Evolutionary conservation across 2,888 invertebrate species (phyloP).

Genomic region (Tipula lateralis): DNA sequence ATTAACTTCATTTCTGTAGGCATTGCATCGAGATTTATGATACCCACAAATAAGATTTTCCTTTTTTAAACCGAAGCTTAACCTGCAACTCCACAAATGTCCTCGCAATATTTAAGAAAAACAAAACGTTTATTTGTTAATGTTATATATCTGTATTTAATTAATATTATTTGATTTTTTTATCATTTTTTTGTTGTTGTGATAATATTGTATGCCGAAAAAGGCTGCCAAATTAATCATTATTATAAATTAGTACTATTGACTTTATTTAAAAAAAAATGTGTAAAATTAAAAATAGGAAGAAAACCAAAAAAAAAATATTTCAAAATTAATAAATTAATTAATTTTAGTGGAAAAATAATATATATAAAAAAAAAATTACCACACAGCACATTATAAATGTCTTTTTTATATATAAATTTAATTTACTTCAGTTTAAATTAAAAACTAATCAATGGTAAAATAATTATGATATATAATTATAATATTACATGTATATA

Average conservation of each 20-base stretch:
- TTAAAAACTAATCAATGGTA: conserved; percentile 6
- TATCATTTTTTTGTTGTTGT: not conserved
- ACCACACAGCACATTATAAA: not conserved
- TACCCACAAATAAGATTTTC: too few relatives aligned
- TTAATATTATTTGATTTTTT: not conserved
- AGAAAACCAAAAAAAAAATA: not conserved
- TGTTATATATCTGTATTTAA: not conserved
- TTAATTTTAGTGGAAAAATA: not conserved
- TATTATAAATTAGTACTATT: conserved; percentile 13
- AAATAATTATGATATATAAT: not conserved
- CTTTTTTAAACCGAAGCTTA: too few relatives aligned
- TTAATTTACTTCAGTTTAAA: not conserved
- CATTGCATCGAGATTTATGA: too few relatives aligned
- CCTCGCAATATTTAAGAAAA: not conserved
- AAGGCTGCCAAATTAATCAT: not conserved
- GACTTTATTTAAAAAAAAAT: not conserved
- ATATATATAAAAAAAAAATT: not conserved
- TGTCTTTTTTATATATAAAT: not conserved
- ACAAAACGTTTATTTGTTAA: not conserved
- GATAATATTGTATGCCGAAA: not conserved
- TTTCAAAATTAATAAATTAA: conserved; percentile 3
- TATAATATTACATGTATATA: too few relatives aligned
- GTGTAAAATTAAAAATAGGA: not conserved
- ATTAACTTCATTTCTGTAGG: too few relatives aligned
- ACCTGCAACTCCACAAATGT: not conserved